phyloP scores from a whole-genome alignment of 1,140 invertebrate species.

The Lamellibrachia luymesi region DNA sequence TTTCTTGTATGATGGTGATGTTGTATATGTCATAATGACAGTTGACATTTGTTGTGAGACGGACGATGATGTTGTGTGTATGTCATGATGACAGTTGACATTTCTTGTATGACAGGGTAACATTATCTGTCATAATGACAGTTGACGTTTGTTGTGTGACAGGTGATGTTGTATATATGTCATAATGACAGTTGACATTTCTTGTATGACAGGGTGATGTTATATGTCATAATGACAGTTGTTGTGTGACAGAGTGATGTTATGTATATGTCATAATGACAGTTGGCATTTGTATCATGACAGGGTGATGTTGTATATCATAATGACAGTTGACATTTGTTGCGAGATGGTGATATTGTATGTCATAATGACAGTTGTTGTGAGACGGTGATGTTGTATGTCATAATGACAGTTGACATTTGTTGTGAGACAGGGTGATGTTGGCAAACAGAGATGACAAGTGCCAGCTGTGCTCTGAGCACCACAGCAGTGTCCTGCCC shows the following conservation, averaged over 20 bases:
- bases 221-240: not conserved
- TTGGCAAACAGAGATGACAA: slow-evolving; percentile 47
- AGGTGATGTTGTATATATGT: not conserved
- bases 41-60: not conserved
- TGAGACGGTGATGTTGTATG: not conserved
- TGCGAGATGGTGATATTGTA: not conserved
- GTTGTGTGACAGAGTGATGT: not conserved
- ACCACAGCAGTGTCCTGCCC: slow-evolving; percentile 46
- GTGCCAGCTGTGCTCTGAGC: slow-evolving; percentile 52
- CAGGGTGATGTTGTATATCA: not conserved
- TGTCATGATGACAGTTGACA: not conserved
- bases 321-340: not conserved
- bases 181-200: not conserved
- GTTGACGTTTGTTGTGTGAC: not conserved
- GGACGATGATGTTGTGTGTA: not conserved
- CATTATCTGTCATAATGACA: not conserved
- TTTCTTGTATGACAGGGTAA: not conserved
- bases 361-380: not conserved
- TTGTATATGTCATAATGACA: not conserved
- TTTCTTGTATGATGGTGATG: not conserved
- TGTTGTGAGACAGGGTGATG: slow-evolving; percentile 43
- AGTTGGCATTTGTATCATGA: not conserved
- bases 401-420: not conserved
- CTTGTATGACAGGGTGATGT: not conserved
- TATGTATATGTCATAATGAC: too few relatives aligned